Percentiles rank a stretch among this genome's conserved stretches.
Evolutionary conservation across 1,140 invertebrate genomes (phyloP).

Genomic region (Phthorimaea operculella): DNA sequence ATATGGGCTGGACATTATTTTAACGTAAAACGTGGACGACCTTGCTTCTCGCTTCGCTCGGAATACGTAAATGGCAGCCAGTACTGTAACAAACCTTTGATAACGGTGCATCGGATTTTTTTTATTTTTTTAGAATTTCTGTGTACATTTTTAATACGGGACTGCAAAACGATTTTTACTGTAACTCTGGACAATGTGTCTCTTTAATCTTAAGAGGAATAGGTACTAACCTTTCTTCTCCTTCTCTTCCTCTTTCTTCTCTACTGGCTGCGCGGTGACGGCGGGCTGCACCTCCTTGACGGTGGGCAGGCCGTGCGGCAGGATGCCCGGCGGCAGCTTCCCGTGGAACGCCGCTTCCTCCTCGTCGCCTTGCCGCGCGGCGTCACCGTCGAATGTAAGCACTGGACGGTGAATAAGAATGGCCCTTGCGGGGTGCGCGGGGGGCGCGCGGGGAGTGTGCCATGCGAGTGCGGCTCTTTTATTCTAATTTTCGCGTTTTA

Average conservation of each 20-base stretch:
- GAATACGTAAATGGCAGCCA: too few species aligned
- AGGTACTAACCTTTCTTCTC: constrained; percentile 36
- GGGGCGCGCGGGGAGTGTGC: constrained; percentile 9
- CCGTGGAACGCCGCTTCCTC: constrained; percentile 86
- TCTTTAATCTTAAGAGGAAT: too few species aligned
- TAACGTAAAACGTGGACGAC: too few species aligned
- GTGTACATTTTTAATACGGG: too few species aligned
- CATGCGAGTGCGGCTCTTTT: constrained; percentile 21
- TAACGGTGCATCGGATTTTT: too few species aligned
- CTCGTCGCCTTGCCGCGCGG: constrained; percentile 88
- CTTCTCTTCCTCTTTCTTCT: constrained; percentile 78
- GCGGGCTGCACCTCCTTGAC: constrained; percentile 95
- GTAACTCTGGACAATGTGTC: too few species aligned
- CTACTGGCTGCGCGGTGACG: constrained; percentile 81
- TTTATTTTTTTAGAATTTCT: too few species aligned
- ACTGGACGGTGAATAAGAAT: constrained; percentile 94
- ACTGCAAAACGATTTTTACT: too few species aligned
- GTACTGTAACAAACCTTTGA: too few species aligned
- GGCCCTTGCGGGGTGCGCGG: constrained; percentile 43
- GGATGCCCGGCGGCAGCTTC: constrained; percentile 90
- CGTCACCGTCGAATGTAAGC: constrained; percentile 96
- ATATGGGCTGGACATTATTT: too few species aligned
- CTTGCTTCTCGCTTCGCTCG: too few species aligned
- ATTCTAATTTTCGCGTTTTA: constrained; percentile 12
- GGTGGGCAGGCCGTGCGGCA: constrained; percentile 92